Conservation (phyloP, 2,113 vertebrate genomes). For the Dissostichus mawsoni region DNA sequence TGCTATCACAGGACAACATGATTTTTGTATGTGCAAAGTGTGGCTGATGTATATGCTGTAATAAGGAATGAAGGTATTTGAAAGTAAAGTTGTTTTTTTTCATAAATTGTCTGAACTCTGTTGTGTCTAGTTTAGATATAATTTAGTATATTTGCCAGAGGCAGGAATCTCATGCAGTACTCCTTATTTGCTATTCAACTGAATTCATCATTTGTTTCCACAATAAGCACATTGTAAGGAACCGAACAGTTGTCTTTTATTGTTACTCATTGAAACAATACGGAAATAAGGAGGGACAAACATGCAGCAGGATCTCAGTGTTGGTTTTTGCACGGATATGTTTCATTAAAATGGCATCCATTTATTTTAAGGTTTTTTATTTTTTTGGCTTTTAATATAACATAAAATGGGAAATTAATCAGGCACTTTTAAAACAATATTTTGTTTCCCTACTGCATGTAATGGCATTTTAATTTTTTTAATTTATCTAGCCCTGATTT, state of each 20-base stretch:
- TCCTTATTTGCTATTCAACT: background rate
- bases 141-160: background rate
- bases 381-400: background rate
- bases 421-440: no score
- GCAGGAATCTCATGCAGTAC: background rate
- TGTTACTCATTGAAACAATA: background rate
- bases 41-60: slow-evolving; percentile 69
- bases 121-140: background rate
- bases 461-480: background rate
- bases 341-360: no score
- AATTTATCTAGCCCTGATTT: background rate
- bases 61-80: slow-evolving; percentile 36
- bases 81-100: slow-evolving; percentile 62
- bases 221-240: background rate
- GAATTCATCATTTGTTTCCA: no score
- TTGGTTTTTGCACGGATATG: background rate
- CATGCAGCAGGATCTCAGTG: background rate
- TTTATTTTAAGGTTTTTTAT: background rate
- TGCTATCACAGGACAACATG: slow-evolving; percentile 14
- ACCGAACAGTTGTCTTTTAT: background rate
- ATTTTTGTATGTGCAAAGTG: slow-evolving; percentile 49
- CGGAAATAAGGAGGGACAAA: background rate
- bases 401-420: background rate
- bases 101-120: slow-evolving; percentile 3
- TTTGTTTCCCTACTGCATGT: background rate